These are phyloP conservation scores for Rotaria sp. DNA, from an alignment of 2,888 invertebrate species.

Conservation along the genomic window DNA sequence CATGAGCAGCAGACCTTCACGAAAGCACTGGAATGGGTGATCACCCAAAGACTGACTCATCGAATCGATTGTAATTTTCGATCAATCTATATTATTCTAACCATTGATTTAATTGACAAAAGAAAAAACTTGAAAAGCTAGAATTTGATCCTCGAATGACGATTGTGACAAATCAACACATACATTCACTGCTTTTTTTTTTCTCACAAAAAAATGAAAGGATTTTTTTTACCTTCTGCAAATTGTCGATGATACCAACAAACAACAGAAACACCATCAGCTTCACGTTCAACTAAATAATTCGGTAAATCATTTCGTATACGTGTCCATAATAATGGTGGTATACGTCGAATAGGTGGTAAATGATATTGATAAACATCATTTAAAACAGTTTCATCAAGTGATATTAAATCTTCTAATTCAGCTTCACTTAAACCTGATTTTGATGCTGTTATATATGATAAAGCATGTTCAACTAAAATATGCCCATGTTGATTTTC, in stretches of 20 bases:
- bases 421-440: constrained; percentile 85
- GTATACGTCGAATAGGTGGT: constrained; percentile 87
- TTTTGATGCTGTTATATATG: constrained; percentile 92
- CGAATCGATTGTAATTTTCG: no score
- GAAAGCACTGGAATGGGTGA: no score
- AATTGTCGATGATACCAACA: constrained; percentile 98
- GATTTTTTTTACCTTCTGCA: constrained; percentile 50
- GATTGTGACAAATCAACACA: no score
- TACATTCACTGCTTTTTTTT: no score
- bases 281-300: constrained; percentile 89
- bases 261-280: constrained; percentile 92
- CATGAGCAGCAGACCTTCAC: no score
- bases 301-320: constrained; percentile 88
- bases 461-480: constrained; percentile 53
- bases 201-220: no score
- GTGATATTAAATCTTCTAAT: constrained; percentile 78
- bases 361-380: constrained; percentile 97
- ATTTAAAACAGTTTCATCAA: constrained; percentile 86
- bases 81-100: no score
- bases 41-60: no score
- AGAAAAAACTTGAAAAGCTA: no score
- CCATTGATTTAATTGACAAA: no score
- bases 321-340: constrained; percentile 88
- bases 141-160: no score
- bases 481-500: constrained; percentile 69